Percentiles rank a stretch among this genome's conserved stretches.
These are phyloP conservation scores for Forpus xanthops DNA, from an alignment of 2,797 vertebrate species.

Conservation along the genomic window DNA sequence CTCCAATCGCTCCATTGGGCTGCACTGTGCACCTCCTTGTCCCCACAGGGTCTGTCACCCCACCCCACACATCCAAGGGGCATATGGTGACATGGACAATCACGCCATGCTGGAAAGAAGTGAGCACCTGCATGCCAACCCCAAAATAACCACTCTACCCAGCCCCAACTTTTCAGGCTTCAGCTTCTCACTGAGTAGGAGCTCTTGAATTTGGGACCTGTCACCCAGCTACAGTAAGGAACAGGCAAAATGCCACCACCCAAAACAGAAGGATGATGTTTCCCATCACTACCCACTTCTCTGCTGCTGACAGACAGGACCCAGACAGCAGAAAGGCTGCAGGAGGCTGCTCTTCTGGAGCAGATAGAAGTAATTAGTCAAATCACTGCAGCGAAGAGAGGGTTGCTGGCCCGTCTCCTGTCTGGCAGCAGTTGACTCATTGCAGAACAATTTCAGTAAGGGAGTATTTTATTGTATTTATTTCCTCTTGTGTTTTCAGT, in stretches of 20 bases:
- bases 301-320: background rate
- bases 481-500: background rate
- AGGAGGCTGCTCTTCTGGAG: constrained; percentile 20
- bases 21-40: background rate
- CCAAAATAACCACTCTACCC: background rate
- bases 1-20: background rate
- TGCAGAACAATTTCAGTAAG: background rate
- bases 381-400: background rate
- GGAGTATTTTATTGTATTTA: background rate
- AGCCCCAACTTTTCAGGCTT: background rate
- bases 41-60: background rate
- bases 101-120: background rate
- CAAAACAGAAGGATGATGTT: background rate
- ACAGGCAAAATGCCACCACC: background rate
- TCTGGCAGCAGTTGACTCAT: background rate
- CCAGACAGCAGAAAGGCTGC: background rate
- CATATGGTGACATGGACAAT: rapidly evolving
- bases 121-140: rapidly evolving
- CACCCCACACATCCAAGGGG: background rate
- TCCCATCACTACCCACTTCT: background rate
- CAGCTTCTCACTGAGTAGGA: rapidly evolving
- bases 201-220: background rate
- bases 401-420: background rate
- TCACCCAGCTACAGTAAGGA: background rate
- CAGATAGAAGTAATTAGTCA: constrained; percentile 51